Base-by-base conservation (phyloP, 2,113 vertebrate genomes). In the Apodemus speciosus region DNA sequence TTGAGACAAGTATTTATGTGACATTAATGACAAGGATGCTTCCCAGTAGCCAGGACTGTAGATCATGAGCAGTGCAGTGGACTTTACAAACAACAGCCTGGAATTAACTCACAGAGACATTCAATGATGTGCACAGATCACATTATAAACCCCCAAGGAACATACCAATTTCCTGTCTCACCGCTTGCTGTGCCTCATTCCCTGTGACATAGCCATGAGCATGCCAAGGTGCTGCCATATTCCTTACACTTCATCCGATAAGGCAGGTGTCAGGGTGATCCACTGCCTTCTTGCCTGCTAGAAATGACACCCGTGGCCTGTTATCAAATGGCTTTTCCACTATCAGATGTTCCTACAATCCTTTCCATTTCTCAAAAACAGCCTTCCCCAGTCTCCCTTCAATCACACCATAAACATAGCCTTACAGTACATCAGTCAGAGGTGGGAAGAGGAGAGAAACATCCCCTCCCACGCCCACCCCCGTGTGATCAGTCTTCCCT, bases 201-300 rank as follows among this genome's bases (percentile, higher is more conserved):
- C 13, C 16, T 6, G 5, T 5, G 9, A 56, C 0, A 0, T 2
- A 16, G 21, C 32, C 40, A 8, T 9, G 58, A 30, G 3, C n/a
- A 30, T 10, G 2, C 56, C 46, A 46, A 62, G 23, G 49, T 14
- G 30, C 25, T 9, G 0, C 40, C 32, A 1, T 18, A 1, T 25
- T 51, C 21, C 23, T n/a, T 46, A 40, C 3, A 21, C 68, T 80
- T n/a, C 8, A 14, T 3, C 16, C 18, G 56, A 38, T 8, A 40
- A 75, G 40, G 64, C 9, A 1, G 10, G n/a, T 30, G 43, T 8
- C 43, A 27, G 1, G 32, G 27, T 9, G 27, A 68, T 13, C 16
- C 13, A 0, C 23, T 27, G 2, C 21, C 53, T 60, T 49, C 84
- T 32, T 16, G 15, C 3, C 8, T 11, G 9, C 25, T 3, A 4